phyloP scores from a whole-genome alignment of 2,888 invertebrate species.

The Papilio gigon region DNA sequence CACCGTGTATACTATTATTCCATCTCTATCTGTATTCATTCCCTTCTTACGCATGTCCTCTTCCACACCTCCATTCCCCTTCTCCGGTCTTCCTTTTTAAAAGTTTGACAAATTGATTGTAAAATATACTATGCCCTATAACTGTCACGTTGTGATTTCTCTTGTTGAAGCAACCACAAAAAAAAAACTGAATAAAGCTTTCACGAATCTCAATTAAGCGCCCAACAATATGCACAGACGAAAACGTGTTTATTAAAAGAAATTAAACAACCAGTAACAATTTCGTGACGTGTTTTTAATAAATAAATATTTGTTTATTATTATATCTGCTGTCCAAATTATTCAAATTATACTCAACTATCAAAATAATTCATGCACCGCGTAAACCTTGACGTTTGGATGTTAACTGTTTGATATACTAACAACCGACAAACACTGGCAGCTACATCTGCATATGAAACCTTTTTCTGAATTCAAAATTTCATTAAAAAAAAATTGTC shows the following conservation, averaged over 20 bases:
- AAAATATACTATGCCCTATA: constrained; percentile 15
- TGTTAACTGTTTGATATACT: not conserved
- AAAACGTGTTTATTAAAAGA: constrained; percentile 7
- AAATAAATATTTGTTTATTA: not conserved
- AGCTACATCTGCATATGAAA: not conserved
- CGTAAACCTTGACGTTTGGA: not conserved
- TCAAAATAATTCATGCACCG: not conserved
- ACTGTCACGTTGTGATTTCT: constrained; percentile 32
- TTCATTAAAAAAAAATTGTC: not conserved
- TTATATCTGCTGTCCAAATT: not conserved
- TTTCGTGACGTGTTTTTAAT: constrained; percentile 1
- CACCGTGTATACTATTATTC: too few species aligned
- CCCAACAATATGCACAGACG: not conserved
- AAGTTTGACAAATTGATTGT: constrained; percentile 8
- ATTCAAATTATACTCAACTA: not conserved
- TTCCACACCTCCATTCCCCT: too few species aligned
- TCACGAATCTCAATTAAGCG: constrained; percentile 20
- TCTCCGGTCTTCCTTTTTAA: too few species aligned
- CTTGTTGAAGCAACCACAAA: constrained; percentile 26
- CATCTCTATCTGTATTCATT: too few species aligned
- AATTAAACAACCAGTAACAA: constrained; percentile 9
- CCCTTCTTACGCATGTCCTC: too few species aligned
- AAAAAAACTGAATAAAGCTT: constrained; percentile 31
- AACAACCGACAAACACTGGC: not conserved
- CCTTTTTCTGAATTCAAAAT: not conserved